Evolutionary conservation across 2,797 vertebrate genomes (phyloP).

Genomic region (Alca torda): DNA sequence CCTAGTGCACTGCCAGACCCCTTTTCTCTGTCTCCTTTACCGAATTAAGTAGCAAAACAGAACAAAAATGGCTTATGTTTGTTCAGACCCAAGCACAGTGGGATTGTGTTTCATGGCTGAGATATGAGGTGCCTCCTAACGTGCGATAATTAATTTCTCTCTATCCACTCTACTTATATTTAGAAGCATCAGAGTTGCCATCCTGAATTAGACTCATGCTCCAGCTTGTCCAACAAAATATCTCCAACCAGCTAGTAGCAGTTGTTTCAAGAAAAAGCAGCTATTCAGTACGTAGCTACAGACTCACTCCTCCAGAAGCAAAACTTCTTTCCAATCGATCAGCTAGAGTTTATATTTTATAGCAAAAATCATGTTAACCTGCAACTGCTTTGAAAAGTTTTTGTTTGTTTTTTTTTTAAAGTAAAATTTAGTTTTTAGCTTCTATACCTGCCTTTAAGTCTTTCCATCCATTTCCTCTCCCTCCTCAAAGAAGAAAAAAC

Average conservation of each 20-base stretch:
- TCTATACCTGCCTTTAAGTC: not conserved
- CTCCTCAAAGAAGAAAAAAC: not conserved
- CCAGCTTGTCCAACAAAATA: constrained; percentile 11
- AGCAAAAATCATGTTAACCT: not conserved
- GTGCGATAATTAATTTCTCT: constrained; percentile 31
- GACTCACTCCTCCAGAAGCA: not conserved
- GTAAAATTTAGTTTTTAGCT: not conserved
- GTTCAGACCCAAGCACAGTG: constrained; percentile 6
- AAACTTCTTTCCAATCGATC: not conserved
- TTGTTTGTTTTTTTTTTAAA: not conserved
- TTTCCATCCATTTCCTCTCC: not conserved
- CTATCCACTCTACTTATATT: constrained; percentile 30
- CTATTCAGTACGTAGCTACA: not conserved
- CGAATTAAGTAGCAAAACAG: not conserved
- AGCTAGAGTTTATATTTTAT: not conserved
- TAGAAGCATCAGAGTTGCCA: constrained; percentile 25
- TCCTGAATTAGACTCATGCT: constrained; percentile 32
- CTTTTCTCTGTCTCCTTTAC: not conserved
- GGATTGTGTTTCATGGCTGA: not conserved
- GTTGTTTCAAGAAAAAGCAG: constrained; percentile 6
- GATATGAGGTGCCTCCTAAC: constrained; percentile 40
- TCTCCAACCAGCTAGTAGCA: not conserved
- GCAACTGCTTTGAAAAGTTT: not conserved
- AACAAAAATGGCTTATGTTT: constrained; percentile 29
- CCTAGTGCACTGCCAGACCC: not conserved